Percentiles rank a stretch among this genome's conserved stretches.
Evolutionary conservation across 2,113 vertebrate genomes (phyloP).

Genomic region (Perca flavescens): DNA sequence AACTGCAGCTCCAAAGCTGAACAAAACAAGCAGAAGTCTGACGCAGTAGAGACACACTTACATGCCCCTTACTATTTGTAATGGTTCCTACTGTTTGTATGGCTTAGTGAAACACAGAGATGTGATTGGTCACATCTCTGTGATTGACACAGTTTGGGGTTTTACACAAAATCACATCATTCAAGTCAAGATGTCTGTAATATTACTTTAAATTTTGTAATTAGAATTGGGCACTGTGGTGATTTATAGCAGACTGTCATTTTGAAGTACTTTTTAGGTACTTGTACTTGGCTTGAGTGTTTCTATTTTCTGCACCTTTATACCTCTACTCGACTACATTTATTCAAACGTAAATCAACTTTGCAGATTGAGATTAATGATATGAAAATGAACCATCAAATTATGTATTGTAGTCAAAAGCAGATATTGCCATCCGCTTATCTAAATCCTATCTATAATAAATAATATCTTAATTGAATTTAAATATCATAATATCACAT

Average conservation of each 20-base stretch:
- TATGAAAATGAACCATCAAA: background rate
- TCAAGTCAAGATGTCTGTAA: background rate
- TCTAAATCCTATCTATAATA: background rate
- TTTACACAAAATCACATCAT: background rate
- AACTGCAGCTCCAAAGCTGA: background rate
- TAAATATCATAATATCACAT: background rate
- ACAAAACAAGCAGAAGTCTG: slow-evolving; percentile 12
- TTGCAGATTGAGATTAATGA: background rate
- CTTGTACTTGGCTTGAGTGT: background rate
- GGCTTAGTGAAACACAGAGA: background rate
- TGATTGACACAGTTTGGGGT: background rate
- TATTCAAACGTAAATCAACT: no score
- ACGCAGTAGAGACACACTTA: background rate
- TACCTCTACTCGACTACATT: background rate
- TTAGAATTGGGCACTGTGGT: no score
- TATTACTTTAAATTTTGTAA: no score
- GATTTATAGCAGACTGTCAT: no score
- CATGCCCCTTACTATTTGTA: background rate
- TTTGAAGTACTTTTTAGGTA: background rate
- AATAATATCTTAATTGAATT: background rate
- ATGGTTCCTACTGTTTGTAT: background rate
- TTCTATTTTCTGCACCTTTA: background rate
- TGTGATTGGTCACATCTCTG: background rate
- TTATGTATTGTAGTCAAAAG: background rate
- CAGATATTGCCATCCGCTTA: background rate